Base-by-base conservation (phyloP, 2,797 vertebrate species). In the Sternarchorhynchus goeldii region DNA sequence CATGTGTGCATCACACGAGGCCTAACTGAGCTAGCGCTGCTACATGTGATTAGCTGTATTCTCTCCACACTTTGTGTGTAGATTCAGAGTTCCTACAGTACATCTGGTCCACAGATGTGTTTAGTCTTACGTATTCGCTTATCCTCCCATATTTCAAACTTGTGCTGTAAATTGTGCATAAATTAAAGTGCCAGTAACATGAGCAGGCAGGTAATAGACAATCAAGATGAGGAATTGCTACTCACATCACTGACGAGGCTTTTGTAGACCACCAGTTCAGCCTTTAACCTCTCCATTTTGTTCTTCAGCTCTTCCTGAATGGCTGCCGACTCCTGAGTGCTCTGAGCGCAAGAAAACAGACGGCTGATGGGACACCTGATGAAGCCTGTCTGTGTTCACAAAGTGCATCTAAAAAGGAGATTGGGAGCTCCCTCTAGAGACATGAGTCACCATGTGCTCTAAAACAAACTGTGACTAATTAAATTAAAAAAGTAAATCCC, bases 221-320 rank as follows among this genome's bases (percentile, higher is more conserved):
- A 10, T n/a, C 16, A 17, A 39, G 31, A 4, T 56, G 8, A 18
- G 6, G 17, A 10, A 53, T 39, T 39, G 3, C 83, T 81, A 96
- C 97, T 98, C 92, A 99, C 98, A 31, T 99, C 97, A 84, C 92
- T 96, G 96, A 99, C 96, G 83, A 99, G 94, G 85, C 97, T 96
- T 91, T 97, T 99, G 91, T 97, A 99, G 85, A 99, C 96, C 86
- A 99, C 97, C 6, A 99, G 93, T 77, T 99, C 98, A 0, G 96
- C 94, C 88, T 97, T 98, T 84, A 99, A 93, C 78, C 95, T 89
- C 88, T 98, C 96, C 8, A 99, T 96, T 89, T 97, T 98, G 87
- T 96, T 95, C 0, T 88, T 96, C 79, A 99, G 87, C 87, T 98
- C 95, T 67, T 95, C 95, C 88, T 97, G 96, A 79, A 97, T 89